Base-by-base conservation (phyloP, 1,140 invertebrate species). In the Pogonomyrmex californicus region DNA sequence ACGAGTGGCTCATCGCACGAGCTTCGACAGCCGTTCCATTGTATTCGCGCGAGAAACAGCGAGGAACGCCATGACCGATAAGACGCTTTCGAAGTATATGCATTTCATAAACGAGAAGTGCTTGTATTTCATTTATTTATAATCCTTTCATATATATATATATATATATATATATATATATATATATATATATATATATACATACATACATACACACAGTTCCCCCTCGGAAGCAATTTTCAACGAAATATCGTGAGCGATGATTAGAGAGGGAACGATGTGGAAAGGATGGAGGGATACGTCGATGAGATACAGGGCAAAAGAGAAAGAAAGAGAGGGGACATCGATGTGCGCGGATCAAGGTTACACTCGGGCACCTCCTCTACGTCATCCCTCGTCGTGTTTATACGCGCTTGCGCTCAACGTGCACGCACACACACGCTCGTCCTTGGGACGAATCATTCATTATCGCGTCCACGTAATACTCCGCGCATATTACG, bases 291-390 rank as follows among this genome's bases (percentile, higher is more conserved):
- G 73, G 73, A 47, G 30, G 30, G n/a, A 41, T 23, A 49, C 38
- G 23, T 75, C 71, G 71, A 75, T 49, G 73, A 14, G 75, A 89
- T 65, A 47, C 65, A 14, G 58, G 51, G 49, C 70, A 79, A 63
- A 44, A 76, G 87, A 76, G 90, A 86, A 87, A 56, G 51, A 82
- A 86, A 78, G 89, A 87, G 79, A 79, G 71, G 77, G 86, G 90
- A 90, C 77, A 68, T 86, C 89, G 92, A 91, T 90, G 91, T 90
- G 91, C 88, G 70, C 90, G 90, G 93, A 94, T 93, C 93, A 94
- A 94, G 93, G 93, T 94, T 93, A 94, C 93, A 91, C 92, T 91
- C 89, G 88, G 91, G 85, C 86, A 76, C 49, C 85, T 87, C 85
- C 63, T 54, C 86, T 91, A 91, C 91, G 91, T 90, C 90, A 92